phyloP scores from a whole-genome alignment of 2,113 vertebrate species.

The Prunella himalayana region DNA sequence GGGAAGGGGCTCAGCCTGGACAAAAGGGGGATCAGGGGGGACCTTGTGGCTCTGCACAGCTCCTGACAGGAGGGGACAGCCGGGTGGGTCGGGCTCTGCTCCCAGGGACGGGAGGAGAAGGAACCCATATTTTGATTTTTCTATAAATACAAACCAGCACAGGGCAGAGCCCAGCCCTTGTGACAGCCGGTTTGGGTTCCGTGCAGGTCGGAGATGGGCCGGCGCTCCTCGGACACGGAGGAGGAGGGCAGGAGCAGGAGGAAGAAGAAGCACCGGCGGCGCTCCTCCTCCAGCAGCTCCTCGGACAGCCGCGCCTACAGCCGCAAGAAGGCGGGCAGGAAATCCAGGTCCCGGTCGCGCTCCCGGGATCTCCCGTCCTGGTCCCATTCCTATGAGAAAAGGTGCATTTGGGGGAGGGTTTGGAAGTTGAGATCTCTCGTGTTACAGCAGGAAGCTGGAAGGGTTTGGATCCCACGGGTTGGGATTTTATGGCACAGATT shows the following conservation, averaged over 20 bases:
- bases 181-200: background rate
- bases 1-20: background rate
- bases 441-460: rapidly evolving
- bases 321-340: conserved; percentile 81
- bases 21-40: rapidly evolving
- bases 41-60: background rate
- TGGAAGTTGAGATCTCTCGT: rapidly evolving
- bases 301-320: conserved; percentile 81
- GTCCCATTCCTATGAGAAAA: conserved; percentile 82
- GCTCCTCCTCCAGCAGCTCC: conserved; percentile 89
- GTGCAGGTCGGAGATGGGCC: conserved; percentile 74
- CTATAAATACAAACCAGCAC: rapidly evolving
- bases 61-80: background rate
- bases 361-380: conserved; percentile 73
- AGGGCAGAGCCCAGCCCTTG: rapidly evolving
- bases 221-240: conserved; percentile 90
- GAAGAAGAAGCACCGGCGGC: conserved; percentile 85
- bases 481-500: background rate
- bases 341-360: conserved; percentile 81
- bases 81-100: background rate
- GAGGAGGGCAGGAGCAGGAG: conserved; percentile 83
- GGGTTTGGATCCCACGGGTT: background rate
- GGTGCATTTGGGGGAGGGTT: conserved; percentile 37
- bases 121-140: rapidly evolving
- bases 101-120: background rate